These are phyloP conservation scores for Contarinia nasturtii DNA, from an alignment of 1,140 invertebrate species.

Conservation along the genomic window DNA sequence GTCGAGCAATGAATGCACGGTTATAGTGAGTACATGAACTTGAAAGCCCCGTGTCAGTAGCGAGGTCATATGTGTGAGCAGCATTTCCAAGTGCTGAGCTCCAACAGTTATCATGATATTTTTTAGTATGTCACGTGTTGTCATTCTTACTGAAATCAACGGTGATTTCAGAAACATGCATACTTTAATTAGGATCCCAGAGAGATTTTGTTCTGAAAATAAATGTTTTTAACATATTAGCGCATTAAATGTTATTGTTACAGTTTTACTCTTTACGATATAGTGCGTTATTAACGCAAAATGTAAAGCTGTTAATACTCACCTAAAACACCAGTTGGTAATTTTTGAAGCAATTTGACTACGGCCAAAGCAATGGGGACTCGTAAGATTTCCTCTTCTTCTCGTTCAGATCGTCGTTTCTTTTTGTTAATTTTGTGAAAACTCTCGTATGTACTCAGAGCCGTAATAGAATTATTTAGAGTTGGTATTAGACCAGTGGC, in stretches of 20 bases:
- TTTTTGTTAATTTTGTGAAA: constrained; percentile 68
- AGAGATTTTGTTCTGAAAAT: neutral
- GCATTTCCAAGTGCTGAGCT: constrained; percentile 52
- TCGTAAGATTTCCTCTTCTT: constrained; percentile 75
- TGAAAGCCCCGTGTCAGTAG: constrained; percentile 78
- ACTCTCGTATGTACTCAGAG: constrained; percentile 50
- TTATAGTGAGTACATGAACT: constrained; percentile 79
- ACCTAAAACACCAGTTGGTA: constrained; percentile 54
- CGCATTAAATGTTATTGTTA: too few relatives aligned
- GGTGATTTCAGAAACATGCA: constrained; percentile 78
- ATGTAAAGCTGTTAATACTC: neutral
- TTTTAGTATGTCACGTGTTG: constrained; percentile 70
- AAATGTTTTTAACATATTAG: too few relatives aligned
- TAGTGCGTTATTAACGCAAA: neutral
- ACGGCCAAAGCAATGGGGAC: constrained; percentile 84
- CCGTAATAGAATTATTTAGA: constrained; percentile 39
- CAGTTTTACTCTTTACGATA: too few relatives aligned
- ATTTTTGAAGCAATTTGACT: constrained; percentile 75
- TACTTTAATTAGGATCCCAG: constrained; percentile 66
- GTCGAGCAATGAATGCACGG: constrained; percentile 64
- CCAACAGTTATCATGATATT: constrained; percentile 77
- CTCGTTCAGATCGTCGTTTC: constrained; percentile 35
- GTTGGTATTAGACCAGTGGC: constrained; percentile 30
- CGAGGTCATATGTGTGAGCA: constrained; percentile 64
- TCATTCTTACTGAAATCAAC: constrained; percentile 67